Evolutionary conservation across 2,113 vertebrate species (phyloP), one percentile per base, ranked within the genome.

Genomic region (Brienomyrus longianalis): DNA sequence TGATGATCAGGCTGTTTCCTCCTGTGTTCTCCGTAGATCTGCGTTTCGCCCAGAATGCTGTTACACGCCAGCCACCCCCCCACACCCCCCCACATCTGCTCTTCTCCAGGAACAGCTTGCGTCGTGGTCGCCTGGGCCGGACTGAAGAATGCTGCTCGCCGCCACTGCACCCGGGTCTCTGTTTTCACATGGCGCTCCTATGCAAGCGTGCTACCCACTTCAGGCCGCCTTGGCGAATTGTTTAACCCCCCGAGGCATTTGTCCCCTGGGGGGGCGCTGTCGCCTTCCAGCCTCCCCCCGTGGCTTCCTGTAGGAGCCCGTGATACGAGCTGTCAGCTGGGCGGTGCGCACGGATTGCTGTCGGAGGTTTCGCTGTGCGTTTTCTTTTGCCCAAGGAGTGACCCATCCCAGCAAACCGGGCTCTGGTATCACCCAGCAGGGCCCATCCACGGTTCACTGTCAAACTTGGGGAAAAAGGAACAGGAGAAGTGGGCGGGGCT

Each of bases 61-160:
- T 92, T 90, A 93, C 93, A 93, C 95, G 95, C 95, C 95, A 96
- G 94, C 94, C 95, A 95, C 94, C 94, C 95, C 94, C 93, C 39
- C 39, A 39, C 39, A 39, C 39, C 91, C 92, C 93, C 93, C 93
- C 95, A 95, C 96, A 96, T 96, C 95, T 96, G 95, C 93, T 95
- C 93, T 88, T 93, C 94, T 94, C 95, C 95, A 96, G 95, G 95
- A 95, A 95, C 96, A 96, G 95, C 95, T 95, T 96, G 95, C 91
- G 93, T 93, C 88, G 92, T 83, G 87, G 87, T 48, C 93, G 93
- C 91, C 93, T 93, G 91, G 91, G 94, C 94, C 94, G 92, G 92
- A 91, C 93, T 93, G 94, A 94, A 92, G 92, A 93, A 93, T 92
- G 92, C 91, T 91, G 88, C 94, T 93, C 93, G 92, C 92, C 92